Evolutionary conservation across 2,797 vertebrate species (phyloP).

Genomic region (Schizopygopsis pylzovi): DNA sequence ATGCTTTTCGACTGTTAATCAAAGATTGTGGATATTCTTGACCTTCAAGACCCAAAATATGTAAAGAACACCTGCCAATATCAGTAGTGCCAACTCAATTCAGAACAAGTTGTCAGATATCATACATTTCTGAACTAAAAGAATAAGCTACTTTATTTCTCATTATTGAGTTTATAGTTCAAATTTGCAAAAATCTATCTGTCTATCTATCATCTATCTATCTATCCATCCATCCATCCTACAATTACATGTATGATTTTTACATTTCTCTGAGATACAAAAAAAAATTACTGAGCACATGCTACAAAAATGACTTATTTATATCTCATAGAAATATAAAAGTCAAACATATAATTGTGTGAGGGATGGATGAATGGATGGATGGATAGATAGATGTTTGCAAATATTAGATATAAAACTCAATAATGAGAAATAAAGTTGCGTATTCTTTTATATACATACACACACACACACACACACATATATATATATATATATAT

Average conservation of each 20-base stretch:
- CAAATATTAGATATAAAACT: background rate
- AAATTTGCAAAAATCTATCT: background rate
- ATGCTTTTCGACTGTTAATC: slow-evolving; percentile 62
- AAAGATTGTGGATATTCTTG: slow-evolving; percentile 12
- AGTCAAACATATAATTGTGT: too few relatives aligned
- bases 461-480: too few relatives aligned
- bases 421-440: background rate
- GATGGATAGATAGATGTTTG: background rate
- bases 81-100: background rate
- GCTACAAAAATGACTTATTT: background rate
- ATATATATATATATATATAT: too few relatives aligned
- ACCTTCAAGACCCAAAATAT: background rate
- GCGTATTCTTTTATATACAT: background rate
- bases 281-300: background rate
- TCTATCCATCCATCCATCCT: too few relatives aligned
- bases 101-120: background rate
- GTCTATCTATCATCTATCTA: too few relatives aligned
- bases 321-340: too few relatives aligned
- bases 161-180: background rate
- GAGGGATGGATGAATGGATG: too few relatives aligned
- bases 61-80: background rate
- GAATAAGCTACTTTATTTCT: background rate
- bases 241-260: background rate
- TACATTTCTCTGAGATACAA: background rate
- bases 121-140: background rate